Base-by-base conservation (phyloP, 2,113 vertebrate genomes). In the Pipa parva region DNA sequence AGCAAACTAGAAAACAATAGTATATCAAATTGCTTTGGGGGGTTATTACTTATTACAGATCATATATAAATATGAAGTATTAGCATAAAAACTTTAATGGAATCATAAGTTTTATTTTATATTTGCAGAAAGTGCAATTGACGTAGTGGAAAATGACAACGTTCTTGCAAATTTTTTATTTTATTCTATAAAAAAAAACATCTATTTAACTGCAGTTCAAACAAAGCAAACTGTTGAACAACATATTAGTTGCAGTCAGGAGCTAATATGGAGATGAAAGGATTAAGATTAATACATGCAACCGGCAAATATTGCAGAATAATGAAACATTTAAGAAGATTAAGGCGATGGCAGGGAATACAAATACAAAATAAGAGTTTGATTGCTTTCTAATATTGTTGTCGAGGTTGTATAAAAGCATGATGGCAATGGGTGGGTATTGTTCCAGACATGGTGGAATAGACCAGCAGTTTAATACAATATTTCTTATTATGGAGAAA, bases 171-270 rank as follows among this genome's bases (percentile, higher is more conserved):
- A 33, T 33, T 33, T 10, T 31, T 31, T 31, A 4, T 10, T 10
- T 31, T 8, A 8, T 33, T 33, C 31, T 8, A 10, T 33, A 8
- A 12, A 12, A 8, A 33, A 33, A 7, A 33, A 33, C 7, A 36
- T 36, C 5, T 11, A 36, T 36, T 12, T 36, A 36, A 12, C 6
- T 83, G 75, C 82, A 80, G 83, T 85, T 89, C 84, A 85, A 84
- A 84, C 80, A 84, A 75, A 84, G 83, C 77, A 81, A 85, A 86
- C 80, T 81, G 78, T 78, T 80, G 80, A 87, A 85, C 89, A 91
- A 88, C 82, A 92, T 92, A 89, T 90, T 88, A 87, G 83, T 81
- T 79, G 72, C 81, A 85, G 86, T 88, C 84, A 82, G 85, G 80
- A 83, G 81, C 80, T 84, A 88, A 85, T 80, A 84, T 81, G 81